A percentile compares a stretch with the other conserved stretches of the same genome.
These are phyloP conservation scores for Cydia splendana DNA, from an alignment of 1,140 invertebrate genomes.

Conservation along the genomic window DNA sequence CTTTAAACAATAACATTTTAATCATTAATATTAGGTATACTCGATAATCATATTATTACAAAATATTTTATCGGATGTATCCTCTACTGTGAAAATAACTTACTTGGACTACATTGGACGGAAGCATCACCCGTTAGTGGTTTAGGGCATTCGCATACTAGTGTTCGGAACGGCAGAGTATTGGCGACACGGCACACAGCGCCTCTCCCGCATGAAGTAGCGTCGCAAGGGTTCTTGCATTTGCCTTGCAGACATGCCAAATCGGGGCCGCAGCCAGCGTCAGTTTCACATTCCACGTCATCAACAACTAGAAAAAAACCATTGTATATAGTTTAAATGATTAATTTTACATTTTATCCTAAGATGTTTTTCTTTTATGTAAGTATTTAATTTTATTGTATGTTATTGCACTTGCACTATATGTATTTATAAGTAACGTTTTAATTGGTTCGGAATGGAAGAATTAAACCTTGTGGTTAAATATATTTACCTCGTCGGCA, in stretches of 20 bases:
- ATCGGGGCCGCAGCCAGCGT: conserved; percentile 91
- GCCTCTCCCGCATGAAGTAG: conserved; percentile 89
- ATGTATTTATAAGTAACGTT: neutral
- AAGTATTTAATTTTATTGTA: too few relatives aligned
- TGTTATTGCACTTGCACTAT: too few relatives aligned
- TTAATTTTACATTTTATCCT: neutral
- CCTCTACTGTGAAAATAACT: conserved; percentile 43
- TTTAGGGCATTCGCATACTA: conserved; percentile 91
- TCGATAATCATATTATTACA: neutral
- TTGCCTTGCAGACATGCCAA: conserved; percentile 89
- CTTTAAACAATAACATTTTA: conserved; percentile 27
- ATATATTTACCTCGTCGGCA: conserved; percentile 81
- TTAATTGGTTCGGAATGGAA: neutral
- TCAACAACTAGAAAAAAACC: conserved; percentile 73
- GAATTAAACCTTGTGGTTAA: conserved; percentile 35
- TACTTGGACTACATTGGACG: conserved; percentile 89
- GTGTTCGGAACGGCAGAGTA: conserved; percentile 91
- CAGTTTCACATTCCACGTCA: conserved; percentile 86
- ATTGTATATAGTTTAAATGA: neutral
- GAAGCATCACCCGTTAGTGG: conserved; percentile 92
- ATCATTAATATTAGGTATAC: neutral
- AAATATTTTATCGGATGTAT: neutral
- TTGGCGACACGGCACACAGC: conserved; percentile 91
- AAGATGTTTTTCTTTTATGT: neutral
- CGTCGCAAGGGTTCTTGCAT: conserved; percentile 92